Base-by-base conservation (phyloP, 2,797 vertebrate genomes). In the Tadarida brasiliensis region DNA sequence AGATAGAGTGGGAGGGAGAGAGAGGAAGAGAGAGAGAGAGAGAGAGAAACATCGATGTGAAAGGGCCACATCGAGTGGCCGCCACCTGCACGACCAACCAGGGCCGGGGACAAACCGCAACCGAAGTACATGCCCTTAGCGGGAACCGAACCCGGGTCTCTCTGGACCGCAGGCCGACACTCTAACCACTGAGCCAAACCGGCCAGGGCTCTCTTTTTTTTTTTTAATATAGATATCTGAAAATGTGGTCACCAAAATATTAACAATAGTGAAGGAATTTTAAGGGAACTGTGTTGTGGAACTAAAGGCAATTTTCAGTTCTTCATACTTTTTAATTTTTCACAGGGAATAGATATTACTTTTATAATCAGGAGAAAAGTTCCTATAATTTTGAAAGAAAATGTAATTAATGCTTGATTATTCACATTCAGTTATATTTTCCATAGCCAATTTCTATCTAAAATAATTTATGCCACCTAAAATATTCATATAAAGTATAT, bases 251-350 rank as follows among this genome's bases (percentile, higher is more conserved):
- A 76, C 47, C 74, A 78, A 78, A 83, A 76, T 67, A 70, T 49
- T 85, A 95, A 94, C n/a, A 51, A 77, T 12, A 26, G 26, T 44
- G 39, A 89, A 94, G 47, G 16, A 87, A 93, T 71, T 93, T 96
- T 93, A 91, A 88, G 61, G 22, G 49, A 77, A 44, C 90, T 92
- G 70, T 44, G 16, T 22, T 90, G 20, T 67, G 11, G 19, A 89
- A 24, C 28, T 74, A 92, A 87, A 78, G 49, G 14, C 73, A 87
- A 80, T 80, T 82, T 87, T 93, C 56, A 90, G 30, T 81, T 68
- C 47, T 63, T 76, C 67, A 61, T 51, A 74, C 6, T 16, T 83
- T 73, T 78, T 28, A 78, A 76, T 89, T 76, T 85, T 94, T 67
- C 73, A 87, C 7, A 78, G n/a, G 11, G 26, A 47, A 44, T 44